Evolutionary conservation across 2,113 vertebrate genomes (phyloP).

Genomic region (Thymallus thymallus): DNA sequence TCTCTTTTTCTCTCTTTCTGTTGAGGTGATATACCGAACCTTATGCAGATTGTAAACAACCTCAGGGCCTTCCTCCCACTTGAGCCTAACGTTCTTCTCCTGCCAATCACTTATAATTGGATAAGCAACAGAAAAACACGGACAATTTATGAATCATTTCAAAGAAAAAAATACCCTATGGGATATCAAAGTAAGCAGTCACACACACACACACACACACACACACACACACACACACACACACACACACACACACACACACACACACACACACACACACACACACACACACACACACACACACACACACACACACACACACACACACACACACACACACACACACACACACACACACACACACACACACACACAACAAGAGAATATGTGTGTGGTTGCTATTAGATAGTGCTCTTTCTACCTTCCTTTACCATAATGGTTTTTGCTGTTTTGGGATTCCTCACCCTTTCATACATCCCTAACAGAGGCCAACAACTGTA

Average conservation of each 20-base stretch:
- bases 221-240: background rate
- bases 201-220: slow-evolving; percentile 1
- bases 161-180: no score
- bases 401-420: no score
- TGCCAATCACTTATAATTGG: slow-evolving; percentile 62
- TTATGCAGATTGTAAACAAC: slow-evolving; percentile 66
- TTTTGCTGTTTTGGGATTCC: no score
- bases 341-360: background rate
- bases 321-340: background rate
- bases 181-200: slow-evolving; percentile 8
- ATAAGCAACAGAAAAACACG: slow-evolving; percentile 40
- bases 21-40: no score
- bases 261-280: background rate
- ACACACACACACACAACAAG: background rate
- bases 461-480: no score
- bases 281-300: background rate
- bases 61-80: slow-evolving; percentile 41
- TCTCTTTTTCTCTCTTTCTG: slow-evolving; percentile 18
- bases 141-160: no score
- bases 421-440: no score
- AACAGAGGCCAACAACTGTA: no score
- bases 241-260: background rate
- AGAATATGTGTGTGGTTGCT: no score
- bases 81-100: slow-evolving; percentile 45
- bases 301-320: background rate